These are phyloP conservation scores for Pangasius krempfi DNA, from an alignment of 2,797 vertebrate genomes.

Conservation along the genomic window DNA sequence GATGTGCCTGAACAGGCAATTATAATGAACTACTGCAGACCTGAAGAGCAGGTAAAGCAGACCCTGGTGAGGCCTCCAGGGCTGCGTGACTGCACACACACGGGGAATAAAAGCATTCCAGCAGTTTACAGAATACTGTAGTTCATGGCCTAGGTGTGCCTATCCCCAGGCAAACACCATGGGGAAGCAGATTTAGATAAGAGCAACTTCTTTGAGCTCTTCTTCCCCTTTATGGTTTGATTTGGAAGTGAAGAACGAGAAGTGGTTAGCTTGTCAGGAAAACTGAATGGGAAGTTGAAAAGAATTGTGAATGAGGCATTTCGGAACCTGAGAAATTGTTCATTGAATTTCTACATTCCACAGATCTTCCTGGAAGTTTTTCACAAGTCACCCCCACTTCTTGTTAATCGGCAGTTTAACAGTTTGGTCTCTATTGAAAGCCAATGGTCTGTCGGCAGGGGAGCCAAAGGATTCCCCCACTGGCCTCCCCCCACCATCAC, in stretches of 20 bases:
- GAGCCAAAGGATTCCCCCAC: background rate
- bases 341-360: background rate
- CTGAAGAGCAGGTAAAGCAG: constrained; percentile 24
- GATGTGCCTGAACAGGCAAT: constrained; percentile 10
- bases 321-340: constrained; percentile 33
- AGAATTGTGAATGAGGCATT: constrained; percentile 50
- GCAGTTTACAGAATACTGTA: constrained; percentile 20
- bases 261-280: constrained; percentile 34
- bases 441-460: constrained; percentile 16
- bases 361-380: background rate
- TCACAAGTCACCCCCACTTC: background rate
- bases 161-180: background rate
- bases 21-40: constrained; percentile 22
- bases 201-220: background rate
- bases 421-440: constrained; percentile 25
- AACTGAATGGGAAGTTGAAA: constrained; percentile 50
- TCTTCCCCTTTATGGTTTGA: constrained; percentile 42
- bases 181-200: constrained; percentile 38
- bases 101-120: constrained; percentile 54
- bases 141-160: constrained; percentile 48
- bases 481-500: background rate
- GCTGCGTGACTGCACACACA: constrained; percentile 27
- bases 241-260: constrained; percentile 41
- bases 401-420: constrained; percentile 13
- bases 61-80: constrained; percentile 14